Percentiles rank a stretch among this genome's conserved stretches.
phyloP scores from a whole-genome alignment of 2,888 invertebrate species.

The Galerucella nymphaeae region DNA sequence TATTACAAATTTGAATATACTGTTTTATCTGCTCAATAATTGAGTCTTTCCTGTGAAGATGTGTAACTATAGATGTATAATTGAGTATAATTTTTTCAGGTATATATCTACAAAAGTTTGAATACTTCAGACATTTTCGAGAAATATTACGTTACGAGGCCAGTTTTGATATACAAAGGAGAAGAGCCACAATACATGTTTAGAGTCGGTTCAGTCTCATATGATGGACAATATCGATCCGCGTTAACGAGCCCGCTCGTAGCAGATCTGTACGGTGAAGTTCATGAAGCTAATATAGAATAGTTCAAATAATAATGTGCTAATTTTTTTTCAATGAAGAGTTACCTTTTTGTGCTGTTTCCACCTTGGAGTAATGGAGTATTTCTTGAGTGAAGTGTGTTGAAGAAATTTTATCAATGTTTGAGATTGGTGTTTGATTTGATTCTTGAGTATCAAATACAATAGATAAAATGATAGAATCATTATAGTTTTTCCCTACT shows the following conservation, averaged over 20 bases:
- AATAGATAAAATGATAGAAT: too few species aligned
- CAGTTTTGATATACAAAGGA: conserved; percentile 55
- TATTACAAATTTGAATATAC: too few species aligned
- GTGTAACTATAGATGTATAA: too few species aligned
- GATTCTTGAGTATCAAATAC: too few species aligned
- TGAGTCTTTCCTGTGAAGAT: too few species aligned
- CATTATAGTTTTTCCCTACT: too few species aligned
- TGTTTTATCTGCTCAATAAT: too few species aligned
- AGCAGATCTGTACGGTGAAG: conserved; percentile 53
- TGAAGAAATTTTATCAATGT: too few species aligned
- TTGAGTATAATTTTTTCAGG: conserved; percentile 41
- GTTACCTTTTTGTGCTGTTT: background rate
- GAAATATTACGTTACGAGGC: conserved; percentile 54
- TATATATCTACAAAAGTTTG: conserved; percentile 52
- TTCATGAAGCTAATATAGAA: conserved; percentile 36
- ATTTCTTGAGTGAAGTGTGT: too few species aligned
- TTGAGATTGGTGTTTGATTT: too few species aligned
- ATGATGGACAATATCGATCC: conserved; percentile 52
- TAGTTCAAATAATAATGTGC: background rate
- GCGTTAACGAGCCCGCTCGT: conserved; percentile 51
- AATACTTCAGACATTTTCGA: conserved; percentile 48
- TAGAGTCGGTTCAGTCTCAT: conserved; percentile 53
- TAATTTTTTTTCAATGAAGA: background rate
- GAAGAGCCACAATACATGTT: conserved; percentile 54
- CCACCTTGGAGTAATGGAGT: too few species aligned